A percentile compares a stretch with the other conserved stretches of the same genome.
Conservation (phyloP, 2,113 vertebrate genomes). For the Propithecus coquereli region DNA sequence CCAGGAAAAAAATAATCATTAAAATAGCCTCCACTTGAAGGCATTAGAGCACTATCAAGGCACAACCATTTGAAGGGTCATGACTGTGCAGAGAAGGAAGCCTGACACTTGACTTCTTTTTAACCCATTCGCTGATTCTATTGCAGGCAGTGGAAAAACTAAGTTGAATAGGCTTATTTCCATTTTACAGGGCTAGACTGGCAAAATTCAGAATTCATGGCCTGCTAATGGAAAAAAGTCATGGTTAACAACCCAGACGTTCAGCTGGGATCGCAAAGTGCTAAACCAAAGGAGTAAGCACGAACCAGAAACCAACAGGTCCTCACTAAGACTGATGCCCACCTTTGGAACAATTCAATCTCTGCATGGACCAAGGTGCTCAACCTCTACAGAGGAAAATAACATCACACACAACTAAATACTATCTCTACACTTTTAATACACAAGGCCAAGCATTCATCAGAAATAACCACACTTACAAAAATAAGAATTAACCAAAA, state of each 20-base stretch:
- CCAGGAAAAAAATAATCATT: neutral
- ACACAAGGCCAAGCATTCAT: neutral
- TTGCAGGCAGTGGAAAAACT: neutral
- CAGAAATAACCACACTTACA: neutral
- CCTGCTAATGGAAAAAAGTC: neutral
- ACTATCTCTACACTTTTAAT: neutral
- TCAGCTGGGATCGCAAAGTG: neutral
- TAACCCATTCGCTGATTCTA: neutral
- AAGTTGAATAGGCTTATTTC: neutral
- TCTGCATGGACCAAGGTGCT: neutral
- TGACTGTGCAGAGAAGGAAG: neutral
- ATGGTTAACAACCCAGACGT: neutral
- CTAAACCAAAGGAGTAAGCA: neutral
- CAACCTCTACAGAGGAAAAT: neutral
- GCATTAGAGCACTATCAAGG: neutral
- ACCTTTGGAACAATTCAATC: neutral
- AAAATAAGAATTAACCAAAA: slow-evolving; percentile 36
- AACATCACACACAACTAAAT: neutral
- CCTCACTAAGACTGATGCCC: neutral
- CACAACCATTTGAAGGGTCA: neutral
- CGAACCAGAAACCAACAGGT: neutral
- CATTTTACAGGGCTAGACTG: neutral
- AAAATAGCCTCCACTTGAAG: neutral
- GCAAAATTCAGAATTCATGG: neutral
- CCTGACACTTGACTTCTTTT: neutral